Evolutionary conservation across 2,797 vertebrate species (phyloP), one percentile per base, ranked within the genome.

Genomic region (Malurus splendens): DNA sequence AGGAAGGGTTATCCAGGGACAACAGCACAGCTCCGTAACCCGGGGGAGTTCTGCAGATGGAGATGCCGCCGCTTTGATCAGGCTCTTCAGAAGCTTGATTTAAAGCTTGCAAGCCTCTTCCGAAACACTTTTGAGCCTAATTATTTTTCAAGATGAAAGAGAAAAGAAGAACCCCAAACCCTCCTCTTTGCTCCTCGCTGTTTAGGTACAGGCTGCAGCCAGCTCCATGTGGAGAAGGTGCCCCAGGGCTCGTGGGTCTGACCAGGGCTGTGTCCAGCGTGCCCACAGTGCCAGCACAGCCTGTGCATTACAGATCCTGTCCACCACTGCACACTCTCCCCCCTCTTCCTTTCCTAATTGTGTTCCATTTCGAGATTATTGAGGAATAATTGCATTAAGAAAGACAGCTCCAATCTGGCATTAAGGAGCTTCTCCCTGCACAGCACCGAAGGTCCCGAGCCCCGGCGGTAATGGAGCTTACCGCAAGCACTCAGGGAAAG

Each of bases 401-500:
- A 85, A 41, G 82, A 45, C 61, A 76, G 76, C 73, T 90, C 56
- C 28, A 14, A 4, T 23, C 57, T 30, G 50, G 60, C 70, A 66
- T 68, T 84, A 54, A 76, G 41, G 75, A 70, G 56, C 0, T 15
- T 62, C 75, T 51, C 30, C 39, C 54, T 48, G 77, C 57, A 2
- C n/a, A 23, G 52, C 77, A 13, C 38, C 0, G 0, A 44, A 13
- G 45, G 72, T 55, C n/a, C 41, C 1, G 5, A 55, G 73, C 74
- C 36, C 44, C 2, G 4, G 56, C 36, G 1, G 51, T 94, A 92
- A 93, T 91, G 89, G 90, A 91, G 66, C 74, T 93, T 19, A 89
- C 87, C 73, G 1, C 91, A 93, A 90, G 90, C 80, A 62, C 93
- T 93, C 60, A 60, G 62, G 38, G 17, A 73, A 51, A 83, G 48